phyloP scores from a whole-genome alignment of 2,113 vertebrate genomes.

The Pluvialis apricaria region DNA sequence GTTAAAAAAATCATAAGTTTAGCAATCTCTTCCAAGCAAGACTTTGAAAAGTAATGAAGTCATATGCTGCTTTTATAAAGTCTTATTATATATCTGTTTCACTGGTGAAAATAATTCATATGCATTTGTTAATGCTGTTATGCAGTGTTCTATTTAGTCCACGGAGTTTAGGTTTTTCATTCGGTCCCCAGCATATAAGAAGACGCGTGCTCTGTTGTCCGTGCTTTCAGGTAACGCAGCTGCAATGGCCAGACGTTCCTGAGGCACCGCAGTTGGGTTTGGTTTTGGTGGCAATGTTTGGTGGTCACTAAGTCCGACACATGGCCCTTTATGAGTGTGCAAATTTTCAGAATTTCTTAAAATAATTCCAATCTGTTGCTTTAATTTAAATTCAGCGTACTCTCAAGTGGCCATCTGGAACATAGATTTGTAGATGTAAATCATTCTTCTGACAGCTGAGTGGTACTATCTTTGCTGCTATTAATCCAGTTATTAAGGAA shows the following conservation, averaged over 20 bases:
- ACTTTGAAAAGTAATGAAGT: background rate
- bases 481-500: background rate
- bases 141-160: background rate
- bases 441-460: background rate
- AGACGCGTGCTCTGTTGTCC: background rate
- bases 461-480: background rate
- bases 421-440: background rate
- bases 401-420: background rate
- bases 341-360: background rate
- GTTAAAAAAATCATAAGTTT: constrained; percentile 17
- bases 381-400: background rate
- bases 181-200: background rate
- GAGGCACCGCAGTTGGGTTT: background rate
- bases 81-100: background rate
- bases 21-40: background rate
- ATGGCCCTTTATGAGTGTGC: background rate
- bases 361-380: background rate
- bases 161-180: background rate
- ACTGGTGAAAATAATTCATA: background rate
- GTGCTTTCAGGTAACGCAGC: background rate
- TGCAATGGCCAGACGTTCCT: background rate
- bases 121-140: background rate
- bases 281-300: background rate
- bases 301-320: background rate
- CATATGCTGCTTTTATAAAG: background rate